Evolutionary conservation across 2,797 vertebrate genomes (phyloP).

Genomic region (Typhlichthys subterraneus): DNA sequence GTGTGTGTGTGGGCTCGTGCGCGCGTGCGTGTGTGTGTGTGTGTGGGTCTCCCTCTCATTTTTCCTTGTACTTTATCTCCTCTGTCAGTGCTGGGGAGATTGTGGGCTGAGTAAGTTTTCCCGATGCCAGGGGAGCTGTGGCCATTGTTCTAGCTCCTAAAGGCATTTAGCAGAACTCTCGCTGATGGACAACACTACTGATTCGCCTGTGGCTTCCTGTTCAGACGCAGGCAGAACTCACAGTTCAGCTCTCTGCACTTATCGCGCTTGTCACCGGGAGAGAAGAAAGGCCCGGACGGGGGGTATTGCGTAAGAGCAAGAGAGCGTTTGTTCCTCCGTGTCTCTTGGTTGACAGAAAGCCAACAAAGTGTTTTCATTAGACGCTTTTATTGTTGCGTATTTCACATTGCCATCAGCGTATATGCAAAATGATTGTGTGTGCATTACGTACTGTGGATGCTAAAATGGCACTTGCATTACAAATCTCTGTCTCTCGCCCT

Average conservation of each 20-base stretch:
- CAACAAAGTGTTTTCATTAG: constrained; percentile 17
- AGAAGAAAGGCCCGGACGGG: constrained; percentile 41
- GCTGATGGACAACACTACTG: constrained; percentile 82
- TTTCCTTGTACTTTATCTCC: constrained; percentile 69
- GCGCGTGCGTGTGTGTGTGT: constrained; percentile 3
- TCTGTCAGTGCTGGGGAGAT: constrained; percentile 54
- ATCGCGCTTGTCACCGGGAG: constrained; percentile 80
- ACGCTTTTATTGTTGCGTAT: not conserved
- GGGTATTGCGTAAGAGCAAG: constrained; percentile 26
- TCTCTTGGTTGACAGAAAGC: constrained; percentile 42
- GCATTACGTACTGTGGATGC: constrained; percentile 45
- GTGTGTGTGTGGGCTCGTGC: constrained; percentile 5
- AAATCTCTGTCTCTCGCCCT: constrained; percentile 71
- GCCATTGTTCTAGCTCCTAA: constrained; percentile 83
- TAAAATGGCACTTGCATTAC: constrained; percentile 63
- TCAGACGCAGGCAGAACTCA: constrained; percentile 83
- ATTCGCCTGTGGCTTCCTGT: constrained; percentile 85
- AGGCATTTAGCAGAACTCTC: constrained; percentile 70
- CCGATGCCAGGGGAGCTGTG: constrained; percentile 53
- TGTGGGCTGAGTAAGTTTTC: constrained; percentile 77
- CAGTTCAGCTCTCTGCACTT: constrained; percentile 83
- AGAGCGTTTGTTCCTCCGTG: constrained; percentile 31
- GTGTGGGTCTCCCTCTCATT: constrained; percentile 37
- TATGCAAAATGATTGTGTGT: constrained; percentile 26
- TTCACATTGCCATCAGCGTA: not conserved